phyloP scores from a whole-genome alignment of 2,113 vertebrate species.

The Dromiciops gliroides region DNA sequence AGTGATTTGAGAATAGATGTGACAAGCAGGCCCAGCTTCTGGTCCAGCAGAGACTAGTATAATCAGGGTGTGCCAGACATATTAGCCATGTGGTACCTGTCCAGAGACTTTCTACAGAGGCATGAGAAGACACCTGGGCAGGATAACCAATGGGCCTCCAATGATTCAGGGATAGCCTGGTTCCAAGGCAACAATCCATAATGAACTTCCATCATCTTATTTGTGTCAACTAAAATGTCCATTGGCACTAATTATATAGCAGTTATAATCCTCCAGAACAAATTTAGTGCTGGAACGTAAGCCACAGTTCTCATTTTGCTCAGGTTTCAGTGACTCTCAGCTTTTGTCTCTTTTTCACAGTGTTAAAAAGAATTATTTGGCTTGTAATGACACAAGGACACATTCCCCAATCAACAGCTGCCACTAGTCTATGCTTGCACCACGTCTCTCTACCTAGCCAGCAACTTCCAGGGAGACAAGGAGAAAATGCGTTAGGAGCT shows the following conservation, averaged over 20 bases:
- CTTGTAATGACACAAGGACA: neutral
- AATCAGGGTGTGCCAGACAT: neutral
- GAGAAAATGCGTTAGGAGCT: neutral
- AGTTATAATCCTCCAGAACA: neutral
- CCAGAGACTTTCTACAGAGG: conserved; percentile 34
- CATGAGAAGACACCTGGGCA: neutral
- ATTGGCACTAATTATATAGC: neutral
- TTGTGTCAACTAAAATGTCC: conserved; percentile 33
- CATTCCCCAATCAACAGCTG: neutral
- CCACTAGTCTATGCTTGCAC: neutral
- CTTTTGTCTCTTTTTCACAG: neutral
- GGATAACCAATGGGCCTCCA: neutral
- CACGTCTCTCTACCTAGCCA: neutral
- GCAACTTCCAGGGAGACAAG: neutral
- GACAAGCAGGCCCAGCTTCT: neutral
- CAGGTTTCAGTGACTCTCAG: conserved; percentile 4
- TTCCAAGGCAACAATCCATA: neutral
- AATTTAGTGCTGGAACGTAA: conserved; percentile 24
- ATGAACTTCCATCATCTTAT: neutral
- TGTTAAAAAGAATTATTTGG: neutral
- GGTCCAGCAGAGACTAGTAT: neutral
- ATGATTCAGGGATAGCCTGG: neutral
- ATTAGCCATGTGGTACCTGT: neutral
- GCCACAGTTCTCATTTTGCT: neutral
- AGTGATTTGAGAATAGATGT: neutral